Percentiles rank a stretch among this genome's conserved stretches.
Conservation (phyloP, 2,888 invertebrate genomes). For the Thysanoteuthis rhombus region DNA sequence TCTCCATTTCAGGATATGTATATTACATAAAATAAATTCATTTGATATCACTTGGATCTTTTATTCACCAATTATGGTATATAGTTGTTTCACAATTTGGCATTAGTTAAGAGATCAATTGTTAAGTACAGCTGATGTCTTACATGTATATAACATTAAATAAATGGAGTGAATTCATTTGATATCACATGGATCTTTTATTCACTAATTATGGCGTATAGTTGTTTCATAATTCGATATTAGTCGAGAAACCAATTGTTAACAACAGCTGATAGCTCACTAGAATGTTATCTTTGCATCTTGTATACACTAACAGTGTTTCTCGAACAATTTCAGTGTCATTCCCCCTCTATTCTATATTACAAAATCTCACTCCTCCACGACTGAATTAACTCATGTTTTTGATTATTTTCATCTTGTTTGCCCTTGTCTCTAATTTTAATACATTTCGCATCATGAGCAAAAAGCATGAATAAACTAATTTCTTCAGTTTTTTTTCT, state of each 20-base stretch:
- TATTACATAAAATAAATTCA: not conserved
- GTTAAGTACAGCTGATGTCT: not conserved
- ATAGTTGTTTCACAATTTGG: not conserved
- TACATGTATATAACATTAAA: not conserved
- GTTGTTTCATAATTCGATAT: not conserved
- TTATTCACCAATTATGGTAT: not conserved
- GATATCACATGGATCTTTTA: not conserved
- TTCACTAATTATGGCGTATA: not conserved
- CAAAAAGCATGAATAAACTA: too few species aligned
- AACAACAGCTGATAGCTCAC: not conserved
- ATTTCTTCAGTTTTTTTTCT: too few species aligned
- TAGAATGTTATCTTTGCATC: not conserved
- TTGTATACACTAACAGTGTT: too few species aligned
- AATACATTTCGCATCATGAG: too few species aligned
- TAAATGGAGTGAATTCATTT: not conserved
- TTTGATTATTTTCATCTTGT: too few species aligned
- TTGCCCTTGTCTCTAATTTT: too few species aligned
- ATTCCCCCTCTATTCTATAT: too few species aligned
- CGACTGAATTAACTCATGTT: too few species aligned
- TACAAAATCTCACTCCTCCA: too few species aligned
- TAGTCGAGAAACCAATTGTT: not conserved
- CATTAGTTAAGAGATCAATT: not conserved
- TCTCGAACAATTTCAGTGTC: too few species aligned
- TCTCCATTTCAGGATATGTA: not conserved
- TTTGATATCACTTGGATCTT: not conserved